Evolutionary conservation across 2,113 vertebrate species (phyloP).

Genomic region (Takifugu bimaculatus): DNA sequence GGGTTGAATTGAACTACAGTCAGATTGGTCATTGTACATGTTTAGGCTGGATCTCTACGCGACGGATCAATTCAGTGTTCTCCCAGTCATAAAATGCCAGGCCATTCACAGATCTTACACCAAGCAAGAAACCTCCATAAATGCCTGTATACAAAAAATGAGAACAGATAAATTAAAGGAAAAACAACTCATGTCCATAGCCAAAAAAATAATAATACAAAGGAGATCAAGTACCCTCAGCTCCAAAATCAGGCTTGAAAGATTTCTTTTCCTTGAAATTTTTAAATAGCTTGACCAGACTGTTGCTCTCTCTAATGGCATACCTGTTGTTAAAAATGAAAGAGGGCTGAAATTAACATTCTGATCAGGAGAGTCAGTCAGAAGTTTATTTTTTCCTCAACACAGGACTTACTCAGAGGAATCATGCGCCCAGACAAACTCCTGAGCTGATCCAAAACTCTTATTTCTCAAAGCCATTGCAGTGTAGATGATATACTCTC

Average conservation of each 20-base stretch:
- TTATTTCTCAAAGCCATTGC: conserved; percentile 98
- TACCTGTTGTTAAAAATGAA: conserved; percentile 73
- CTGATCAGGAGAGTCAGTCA: too few species aligned
- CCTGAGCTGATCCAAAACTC: conserved; percentile 97
- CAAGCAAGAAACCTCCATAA: conserved; percentile 93
- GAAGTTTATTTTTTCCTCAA: neutral
- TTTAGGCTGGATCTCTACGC: conserved; percentile 98
- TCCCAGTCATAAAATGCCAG: conserved; percentile 99
- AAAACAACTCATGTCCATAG: neutral
- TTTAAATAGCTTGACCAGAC: conserved; percentile 97
- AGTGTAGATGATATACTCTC: conserved; percentile 98
- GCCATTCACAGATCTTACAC: conserved; percentile 93
- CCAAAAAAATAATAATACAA: neutral
- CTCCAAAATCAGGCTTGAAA: conserved; percentile 98
- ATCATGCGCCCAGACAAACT: conserved; percentile 98
- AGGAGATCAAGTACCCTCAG: conserved; percentile 81
- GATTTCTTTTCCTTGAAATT: conserved; percentile 99
- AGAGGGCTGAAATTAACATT: neutral
- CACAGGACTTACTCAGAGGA: conserved; percentile 90
- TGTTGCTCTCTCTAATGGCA: conserved; percentile 95
- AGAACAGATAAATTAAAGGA: neutral
- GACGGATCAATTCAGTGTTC: conserved; percentile 92
- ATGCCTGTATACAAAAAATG: conserved; percentile 76
- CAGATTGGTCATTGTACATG: conserved; percentile 76
- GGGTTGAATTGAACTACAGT: neutral